Base-by-base conservation (phyloP, 2,797 vertebrate genomes). In the Melanotaenia parkinsoni region DNA sequence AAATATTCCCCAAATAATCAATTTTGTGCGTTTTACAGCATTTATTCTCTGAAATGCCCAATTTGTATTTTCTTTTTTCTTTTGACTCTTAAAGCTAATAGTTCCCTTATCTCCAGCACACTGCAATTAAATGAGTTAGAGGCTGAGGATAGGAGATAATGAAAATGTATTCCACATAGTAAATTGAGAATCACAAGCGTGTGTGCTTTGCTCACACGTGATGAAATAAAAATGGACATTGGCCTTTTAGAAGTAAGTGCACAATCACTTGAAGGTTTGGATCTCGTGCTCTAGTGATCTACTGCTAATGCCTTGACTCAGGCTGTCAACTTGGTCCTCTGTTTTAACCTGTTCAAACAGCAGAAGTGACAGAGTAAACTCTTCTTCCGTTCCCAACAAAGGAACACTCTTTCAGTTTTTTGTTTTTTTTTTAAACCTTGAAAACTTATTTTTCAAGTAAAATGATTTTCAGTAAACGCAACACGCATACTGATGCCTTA, bases 111-210 rank as follows among this genome's bases (percentile, higher is more conserved):
- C 76, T 81, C 70, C 51, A 71, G 65, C 71, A 63, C 62, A 76
- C 54, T 67, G 76, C 82, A 84, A 86, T 89, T 88, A 89, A 86
- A 86, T 74, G 76, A 82, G 72, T 74, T 70, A 72, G 74, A 78
- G 84, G 83, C 86, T 87, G 86, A 85, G 76, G 73, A 68, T 77
- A 63, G 70, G 63, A 85, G 87, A 91, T 92, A 92, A 91, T 88
- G 83, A 79, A 79, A 88, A 88, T 85, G 66, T 80, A 90, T 88
- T 88, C 72, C 67, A 85, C 38, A 33, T 73, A 60, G 72, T 85
- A 81, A 90, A 92, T 74, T 83, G 76, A 78, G 82, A 87, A 86
- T 85, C 81, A 83, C 40, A 81, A 83, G 68, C 68, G 77, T 67
- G 79, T 58, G 74, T 20, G 7, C 77, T 35, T 22, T 40, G 61